Base-by-base conservation (phyloP, 1,140 invertebrate species). In the Doryteuthis pealeii region DNA sequence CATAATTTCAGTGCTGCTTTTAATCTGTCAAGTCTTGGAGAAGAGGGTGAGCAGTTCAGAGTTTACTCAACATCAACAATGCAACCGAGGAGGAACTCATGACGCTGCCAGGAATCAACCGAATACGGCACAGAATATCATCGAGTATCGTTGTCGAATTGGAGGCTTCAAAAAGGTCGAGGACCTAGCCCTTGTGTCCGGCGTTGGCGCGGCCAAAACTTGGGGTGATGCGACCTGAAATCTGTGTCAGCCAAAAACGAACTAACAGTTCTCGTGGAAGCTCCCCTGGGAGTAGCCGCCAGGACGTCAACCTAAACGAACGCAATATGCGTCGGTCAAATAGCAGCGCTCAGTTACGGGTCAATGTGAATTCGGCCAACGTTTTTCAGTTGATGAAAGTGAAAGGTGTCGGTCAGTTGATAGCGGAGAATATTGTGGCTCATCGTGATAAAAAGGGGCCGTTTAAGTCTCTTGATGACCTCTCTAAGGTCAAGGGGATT, bases 341-440 rank as follows among this genome's bases (percentile, higher is more conserved):
- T 67, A 76, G 71, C 30, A 77, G 73, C 49, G 71, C 35, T 14
- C 66, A 68, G 66, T 68, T 68, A 68, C 62, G 79, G 33, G 87
- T 94, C 12, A 92, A 94, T 82, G 87, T 95, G 2, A 95, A 95
- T 87, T 90, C 90, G 14, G 92, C 92, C 1, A 93, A 90, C 85
- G 91, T 94, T 68, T 94, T 95, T 87, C 92, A 93, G 82, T 87
- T 95, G 12, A 94, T 94, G 90, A 91, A 90, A 81, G 90, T 95
- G 8, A 91, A 91, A 78, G 93, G 93, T 62, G 88, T 95, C 70
- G 92, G 92, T 81, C 93, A 94, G 87, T 91, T 92, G 82, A 88
- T 95, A 82, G 94, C 94, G 28, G 93, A 94, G 45, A 92, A 92
- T 84, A 94, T 95, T 79, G 91, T 94, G 5, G 90, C 92, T 81